phyloP scores from a whole-genome alignment of 1,140 invertebrate genomes.

The Hycleus phaleratus region DNA sequence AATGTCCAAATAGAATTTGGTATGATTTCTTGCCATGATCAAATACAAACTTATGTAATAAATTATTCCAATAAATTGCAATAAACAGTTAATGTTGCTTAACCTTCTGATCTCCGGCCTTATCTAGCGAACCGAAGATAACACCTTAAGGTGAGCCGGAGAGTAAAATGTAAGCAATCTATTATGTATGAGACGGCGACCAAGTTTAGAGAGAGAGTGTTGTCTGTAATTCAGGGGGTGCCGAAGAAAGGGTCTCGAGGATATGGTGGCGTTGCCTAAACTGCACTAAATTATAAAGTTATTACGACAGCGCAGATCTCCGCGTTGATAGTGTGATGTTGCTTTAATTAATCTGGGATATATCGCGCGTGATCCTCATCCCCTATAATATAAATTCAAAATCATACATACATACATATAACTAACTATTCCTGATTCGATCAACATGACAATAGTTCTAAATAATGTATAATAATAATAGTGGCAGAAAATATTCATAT shows the following conservation, averaged over 20 bases:
- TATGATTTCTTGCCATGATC: constrained; percentile 8
- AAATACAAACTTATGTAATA: constrained; percentile 22
- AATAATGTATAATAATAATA: no score
- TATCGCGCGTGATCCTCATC: constrained; percentile 33
- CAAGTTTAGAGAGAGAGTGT: constrained; percentile 15
- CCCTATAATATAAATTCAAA: constrained; percentile 11
- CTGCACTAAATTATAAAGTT: constrained; percentile 44
- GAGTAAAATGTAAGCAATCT: constrained; percentile 39
- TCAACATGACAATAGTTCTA: no score
- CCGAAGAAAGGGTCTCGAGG: constrained; percentile 28
- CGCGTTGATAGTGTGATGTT: constrained; percentile 41
- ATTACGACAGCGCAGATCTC: constrained; percentile 41
- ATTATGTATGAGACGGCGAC: constrained; percentile 35
- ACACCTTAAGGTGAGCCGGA: constrained; percentile 35
- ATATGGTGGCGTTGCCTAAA: constrained; percentile 29
- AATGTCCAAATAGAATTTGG: constrained; percentile 10
- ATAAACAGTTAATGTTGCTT: constrained; percentile 42
- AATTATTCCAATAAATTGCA: constrained; percentile 33
- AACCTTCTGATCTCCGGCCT: constrained; percentile 38
- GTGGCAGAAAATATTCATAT: no score
- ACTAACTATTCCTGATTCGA: no score
- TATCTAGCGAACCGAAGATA: constrained; percentile 38
- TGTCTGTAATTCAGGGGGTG: constrained; percentile 12
- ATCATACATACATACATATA: no score
- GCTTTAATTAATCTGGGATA: constrained; percentile 43